Conservation (phyloP, 2,797 vertebrate species). For the Pangasius djambal region DNA sequence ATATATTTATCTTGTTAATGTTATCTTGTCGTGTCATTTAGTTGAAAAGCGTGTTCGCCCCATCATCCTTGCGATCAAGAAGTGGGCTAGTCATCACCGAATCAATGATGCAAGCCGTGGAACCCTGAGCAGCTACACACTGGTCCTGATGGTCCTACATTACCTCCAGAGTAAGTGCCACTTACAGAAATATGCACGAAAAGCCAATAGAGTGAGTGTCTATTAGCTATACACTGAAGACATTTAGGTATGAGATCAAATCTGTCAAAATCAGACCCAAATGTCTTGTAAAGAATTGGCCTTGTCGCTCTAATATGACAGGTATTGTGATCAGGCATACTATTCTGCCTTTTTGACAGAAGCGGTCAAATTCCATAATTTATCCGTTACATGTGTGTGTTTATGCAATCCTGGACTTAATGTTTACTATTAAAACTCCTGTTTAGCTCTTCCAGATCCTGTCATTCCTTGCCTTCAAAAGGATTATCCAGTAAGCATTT, state of each 20-base stretch:
- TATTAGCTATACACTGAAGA: background rate
- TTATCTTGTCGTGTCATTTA: conserved; percentile 66
- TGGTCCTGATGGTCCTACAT: conserved; percentile 95
- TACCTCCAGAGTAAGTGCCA: conserved; percentile 95
- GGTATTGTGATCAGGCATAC: background rate
- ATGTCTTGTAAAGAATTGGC: background rate
- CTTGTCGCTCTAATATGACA: background rate
- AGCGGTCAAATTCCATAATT: background rate
- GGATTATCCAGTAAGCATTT: conserved; percentile 89
- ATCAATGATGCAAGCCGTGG: conserved; percentile 98
- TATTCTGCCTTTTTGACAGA: background rate
- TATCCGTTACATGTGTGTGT: background rate
- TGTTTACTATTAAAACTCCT: conserved; percentile 23
- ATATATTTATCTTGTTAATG: background rate
- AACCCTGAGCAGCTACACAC: conserved; percentile 94
- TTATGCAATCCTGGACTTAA: background rate
- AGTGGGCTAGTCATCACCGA: conserved; percentile 87
- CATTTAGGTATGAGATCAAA: background rate
- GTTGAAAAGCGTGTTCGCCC: conserved; percentile 92
- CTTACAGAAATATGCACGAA: background rate
- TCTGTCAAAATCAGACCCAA: background rate
- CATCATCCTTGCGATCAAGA: conserved; percentile 90
- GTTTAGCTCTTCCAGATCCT: conserved; percentile 85
- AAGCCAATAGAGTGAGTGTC: background rate
- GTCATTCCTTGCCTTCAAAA: conserved; percentile 93